Evolutionary conservation across 2,113 vertebrate species (phyloP).

Genomic region (Pardalotus punctatus): DNA sequence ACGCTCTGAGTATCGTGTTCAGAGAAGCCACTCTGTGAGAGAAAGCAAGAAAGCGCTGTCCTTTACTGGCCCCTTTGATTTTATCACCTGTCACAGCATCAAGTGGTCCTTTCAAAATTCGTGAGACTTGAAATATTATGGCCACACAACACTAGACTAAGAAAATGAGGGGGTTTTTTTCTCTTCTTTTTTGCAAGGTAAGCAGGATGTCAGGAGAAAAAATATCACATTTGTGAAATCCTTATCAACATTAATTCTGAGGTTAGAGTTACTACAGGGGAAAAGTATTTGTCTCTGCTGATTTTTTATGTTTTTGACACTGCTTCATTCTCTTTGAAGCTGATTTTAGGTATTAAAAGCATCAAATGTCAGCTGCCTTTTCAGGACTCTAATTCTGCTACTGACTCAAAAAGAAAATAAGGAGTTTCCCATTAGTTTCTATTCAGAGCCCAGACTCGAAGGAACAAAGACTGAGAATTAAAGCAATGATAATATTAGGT

Average conservation of each 20-base stretch:
- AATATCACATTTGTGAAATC: not conserved
- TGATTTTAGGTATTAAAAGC: not conserved
- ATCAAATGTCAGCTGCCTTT: not conserved
- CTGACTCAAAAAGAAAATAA: not conserved
- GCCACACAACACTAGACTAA: not conserved
- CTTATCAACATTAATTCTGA: not conserved
- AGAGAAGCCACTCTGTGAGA: not conserved
- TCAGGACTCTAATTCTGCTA: not conserved
- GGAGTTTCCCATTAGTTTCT: not conserved
- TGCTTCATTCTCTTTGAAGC: not conserved
- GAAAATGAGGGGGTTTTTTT: not conserved
- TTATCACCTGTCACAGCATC: conserved; percentile 47
- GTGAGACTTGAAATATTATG: conserved; percentile 17
- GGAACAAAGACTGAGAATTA: conserved; percentile 21
- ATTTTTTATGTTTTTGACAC: not conserved
- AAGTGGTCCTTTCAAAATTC: conserved; percentile 55
- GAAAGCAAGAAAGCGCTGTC: not conserved
- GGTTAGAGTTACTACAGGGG: not conserved
- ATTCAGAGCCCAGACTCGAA: not conserved
- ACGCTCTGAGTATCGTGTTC: not conserved
- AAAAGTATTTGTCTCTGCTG: not conserved
- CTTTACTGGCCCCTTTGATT: conserved; percentile 32
- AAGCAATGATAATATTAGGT: not conserved
- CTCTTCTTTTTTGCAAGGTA: not conserved
- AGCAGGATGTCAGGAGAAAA: not conserved